Percentiles rank a stretch among this genome's conserved stretches.
phyloP scores from a whole-genome alignment of 2,113 vertebrate species.

The Mobula hypostoma region DNA sequence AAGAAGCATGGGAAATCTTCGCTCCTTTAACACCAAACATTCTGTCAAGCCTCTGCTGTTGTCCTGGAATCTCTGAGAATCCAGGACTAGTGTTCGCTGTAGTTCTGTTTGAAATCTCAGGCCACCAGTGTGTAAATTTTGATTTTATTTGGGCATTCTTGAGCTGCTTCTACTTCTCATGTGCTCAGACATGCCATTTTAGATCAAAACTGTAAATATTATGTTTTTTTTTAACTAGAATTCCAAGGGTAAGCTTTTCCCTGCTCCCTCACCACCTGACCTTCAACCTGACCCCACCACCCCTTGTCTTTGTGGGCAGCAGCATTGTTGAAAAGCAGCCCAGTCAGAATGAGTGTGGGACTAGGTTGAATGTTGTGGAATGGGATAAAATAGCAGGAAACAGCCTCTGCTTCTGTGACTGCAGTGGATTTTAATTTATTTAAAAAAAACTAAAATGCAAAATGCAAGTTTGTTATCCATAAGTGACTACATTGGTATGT shows the following conservation, averaged over 20 bases:
- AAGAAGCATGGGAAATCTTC: neutral
- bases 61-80: neutral
- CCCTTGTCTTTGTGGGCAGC: neutral
- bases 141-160: neutral
- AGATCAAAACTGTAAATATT: neutral
- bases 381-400: neutral
- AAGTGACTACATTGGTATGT: neutral
- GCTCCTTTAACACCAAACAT: constrained; percentile 13
- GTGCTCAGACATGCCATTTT: neutral
- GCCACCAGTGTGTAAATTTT: neutral
- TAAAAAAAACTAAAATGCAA: neutral
- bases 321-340: neutral
- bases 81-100: neutral
- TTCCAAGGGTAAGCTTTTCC: neutral
- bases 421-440: neutral
- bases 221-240: neutral
- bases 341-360: neutral
- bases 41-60: neutral
- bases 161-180: neutral
- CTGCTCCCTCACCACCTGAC: too few relatives aligned
- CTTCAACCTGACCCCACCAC: neutral
- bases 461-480: neutral
- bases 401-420: neutral
- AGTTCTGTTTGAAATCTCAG: neutral
- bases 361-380: neutral